Base-by-base conservation (phyloP, 2,888 invertebrate genomes). In the Dusona sp. region DNA sequence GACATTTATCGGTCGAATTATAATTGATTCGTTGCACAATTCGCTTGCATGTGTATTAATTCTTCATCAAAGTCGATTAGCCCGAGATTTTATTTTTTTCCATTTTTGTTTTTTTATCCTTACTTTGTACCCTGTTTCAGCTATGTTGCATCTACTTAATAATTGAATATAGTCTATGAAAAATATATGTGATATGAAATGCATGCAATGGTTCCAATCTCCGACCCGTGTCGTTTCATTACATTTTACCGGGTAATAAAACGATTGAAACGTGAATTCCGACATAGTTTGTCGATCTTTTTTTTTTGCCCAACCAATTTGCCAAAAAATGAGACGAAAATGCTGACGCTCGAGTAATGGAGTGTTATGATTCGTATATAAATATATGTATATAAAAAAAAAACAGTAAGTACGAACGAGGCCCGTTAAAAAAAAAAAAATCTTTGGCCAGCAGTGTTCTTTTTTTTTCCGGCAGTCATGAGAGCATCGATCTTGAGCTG, bases 391-490 rank as follows among this genome's bases (percentile, higher is more conserved):
- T 42, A 11, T 42, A 42, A 11, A 42, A 42, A 42, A 78, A 65
- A 57, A 80, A 57, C 38, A 64, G 54, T 42, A 72, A 78, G 45
- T 45, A 61, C 83, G 75, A 79, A 79, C 75, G 79, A 79, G 83
- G 77, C 72, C 72, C 51, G 75, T 82, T 33, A 29, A 51, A 79
- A 79, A 79, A 68, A 80, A 80, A 73, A 83, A 72, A 73, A 48
- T 73, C 77, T 61, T 83, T 67, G 65, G 74, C 36, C 57, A 25
- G 19, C 75, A 75, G 78, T 79, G 68, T 77, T 61, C 42, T 38
- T 19, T 22, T 36, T 48, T 45, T 48, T 64, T 19, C 38, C 19
- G 25, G 61, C 38, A 13, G 6, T 72, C 68, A 22, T 65, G 45
- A 70, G 74, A 83, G 22, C 38, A 33, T 82, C 74, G 61, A 82